Evolutionary conservation across 1,140 invertebrate species (phyloP), one percentile per base, ranked within the genome.

Genomic region (Drosophila guanche): DNA sequence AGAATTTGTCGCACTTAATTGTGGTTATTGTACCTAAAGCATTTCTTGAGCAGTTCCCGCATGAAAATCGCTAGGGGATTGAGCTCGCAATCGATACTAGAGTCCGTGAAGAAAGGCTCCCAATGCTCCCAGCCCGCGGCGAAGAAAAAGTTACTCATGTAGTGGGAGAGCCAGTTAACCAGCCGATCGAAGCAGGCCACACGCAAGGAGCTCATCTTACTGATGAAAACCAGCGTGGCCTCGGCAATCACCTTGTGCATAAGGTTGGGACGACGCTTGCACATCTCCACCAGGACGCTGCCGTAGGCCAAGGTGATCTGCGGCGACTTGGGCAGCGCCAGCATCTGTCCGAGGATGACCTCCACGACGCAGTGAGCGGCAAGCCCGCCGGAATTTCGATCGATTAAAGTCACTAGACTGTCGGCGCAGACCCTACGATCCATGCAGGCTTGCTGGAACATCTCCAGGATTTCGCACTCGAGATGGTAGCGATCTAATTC

Each of bases 91-190:
- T 5, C 97, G 91, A 79, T 14, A 16, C 16, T 33, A 14, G n/a
- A 33, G 2, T 25, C 6, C 20, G 2, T 12, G 20, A 33, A 37
- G 46, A 45, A 63, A 2, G 8, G 29, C 3, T 62, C 48, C 81
- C 81, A 85, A 10, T 63, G 46, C 2, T 95, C 95, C 53, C 94
- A 94, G 80, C 95, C 95, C 97, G 97, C 98, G 84, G 97, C 96
- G 75, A 97, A 97, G 97, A 98, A 99, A 90, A 99, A 99, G 92
- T 99, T 99, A 90, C 98, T 99, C 90, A 99, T 93, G 93, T 99
- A 98, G 90, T 99, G 99, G 0, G 97, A 95, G 93, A 99, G 99
- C 98, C 99, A 99, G 91, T 95, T 96, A 1, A 97, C 96, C 92
- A 99, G 98, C 76, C 98, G 95, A 92, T 99, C 98, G 92, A 99